Conservation (phyloP, 2,113 vertebrate species). For the Brachyhypopomus gauderio region DNA sequence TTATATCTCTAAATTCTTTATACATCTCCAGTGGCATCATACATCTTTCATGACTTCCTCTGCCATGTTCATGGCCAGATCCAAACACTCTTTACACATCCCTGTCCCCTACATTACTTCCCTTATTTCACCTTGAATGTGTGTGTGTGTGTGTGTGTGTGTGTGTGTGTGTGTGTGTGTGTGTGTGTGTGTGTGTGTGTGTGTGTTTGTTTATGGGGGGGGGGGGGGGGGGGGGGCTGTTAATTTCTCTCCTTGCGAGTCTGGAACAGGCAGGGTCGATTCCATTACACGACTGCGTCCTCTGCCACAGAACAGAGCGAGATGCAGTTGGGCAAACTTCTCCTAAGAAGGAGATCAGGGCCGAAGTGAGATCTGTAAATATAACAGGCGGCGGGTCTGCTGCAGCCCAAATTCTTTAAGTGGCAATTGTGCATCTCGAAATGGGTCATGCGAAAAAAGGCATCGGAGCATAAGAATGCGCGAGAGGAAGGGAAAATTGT, state of each 20-base stretch:
- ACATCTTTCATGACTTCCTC: constrained; percentile 76
- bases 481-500: not conserved
- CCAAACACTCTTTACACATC: constrained; percentile 77
- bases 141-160: constrained; percentile 42
- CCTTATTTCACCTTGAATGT: constrained; percentile 68
- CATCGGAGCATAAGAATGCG: constrained; percentile 32
- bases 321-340: not conserved
- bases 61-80: constrained; percentile 68
- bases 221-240: constrained; percentile 65
- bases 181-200: no score
- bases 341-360: constrained; percentile 11
- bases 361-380: constrained; percentile 24
- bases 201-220: no score
- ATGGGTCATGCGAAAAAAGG: constrained; percentile 25
- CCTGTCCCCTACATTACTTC: constrained; percentile 59
- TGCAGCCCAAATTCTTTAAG: constrained; percentile 7
- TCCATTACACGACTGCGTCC: constrained; percentile 40
- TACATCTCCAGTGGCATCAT: constrained; percentile 76
- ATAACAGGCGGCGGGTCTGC: not conserved
- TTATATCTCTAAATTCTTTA: constrained; percentile 82
- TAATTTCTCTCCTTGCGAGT: constrained; percentile 61
- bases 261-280: constrained; percentile 47
- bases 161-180: no score
- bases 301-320: constrained; percentile 14
- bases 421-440: constrained; percentile 9